Percentiles rank a stretch among this genome's conserved stretches.
Evolutionary conservation across 2,888 invertebrate species (phyloP).

Genomic region (Stenchaetothrips biformis): DNA sequence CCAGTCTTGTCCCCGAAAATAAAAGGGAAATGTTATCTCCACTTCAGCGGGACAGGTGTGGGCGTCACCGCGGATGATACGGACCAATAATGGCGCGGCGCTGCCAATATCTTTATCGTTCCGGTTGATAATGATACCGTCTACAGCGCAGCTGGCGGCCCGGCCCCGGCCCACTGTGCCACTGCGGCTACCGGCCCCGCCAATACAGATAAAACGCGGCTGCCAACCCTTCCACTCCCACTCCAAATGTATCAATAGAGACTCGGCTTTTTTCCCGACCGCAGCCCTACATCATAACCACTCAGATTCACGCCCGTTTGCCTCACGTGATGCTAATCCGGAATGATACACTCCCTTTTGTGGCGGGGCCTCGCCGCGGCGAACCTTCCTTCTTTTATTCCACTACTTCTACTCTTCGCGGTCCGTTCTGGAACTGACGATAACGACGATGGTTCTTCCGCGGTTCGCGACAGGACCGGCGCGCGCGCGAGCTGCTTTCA

Average conservation of each 20-base stretch:
- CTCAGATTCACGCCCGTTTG: conserved; percentile 15
- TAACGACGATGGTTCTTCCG: too few relatives aligned
- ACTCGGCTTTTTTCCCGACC: not conserved
- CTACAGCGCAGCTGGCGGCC: not conserved
- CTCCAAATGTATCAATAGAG: not conserved
- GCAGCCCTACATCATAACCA: not conserved
- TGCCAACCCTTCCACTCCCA: not conserved
- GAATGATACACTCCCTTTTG: not conserved
- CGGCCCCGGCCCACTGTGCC: not conserved
- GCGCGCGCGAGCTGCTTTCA: too few relatives aligned
- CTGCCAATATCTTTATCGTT: conserved; percentile 22
- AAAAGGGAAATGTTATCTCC: too few relatives aligned
- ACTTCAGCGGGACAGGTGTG: not conserved
- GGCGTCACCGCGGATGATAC: not conserved
- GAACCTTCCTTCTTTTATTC: not conserved
- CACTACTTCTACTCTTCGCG: too few relatives aligned
- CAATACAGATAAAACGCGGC: not conserved
- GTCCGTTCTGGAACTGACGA: too few relatives aligned
- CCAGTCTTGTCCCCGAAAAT: too few relatives aligned
- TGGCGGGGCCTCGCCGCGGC: not conserved
- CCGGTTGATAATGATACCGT: not conserved
- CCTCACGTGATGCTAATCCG: conserved; percentile 12
- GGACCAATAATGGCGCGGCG: not conserved
- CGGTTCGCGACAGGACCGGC: too few relatives aligned
- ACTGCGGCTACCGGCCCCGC: conserved; percentile 1